A percentile compares a stretch with the other conserved stretches of the same genome.
Evolutionary conservation across 2,797 vertebrate species (phyloP).

Genomic region (Strix occidentalis): DNA sequence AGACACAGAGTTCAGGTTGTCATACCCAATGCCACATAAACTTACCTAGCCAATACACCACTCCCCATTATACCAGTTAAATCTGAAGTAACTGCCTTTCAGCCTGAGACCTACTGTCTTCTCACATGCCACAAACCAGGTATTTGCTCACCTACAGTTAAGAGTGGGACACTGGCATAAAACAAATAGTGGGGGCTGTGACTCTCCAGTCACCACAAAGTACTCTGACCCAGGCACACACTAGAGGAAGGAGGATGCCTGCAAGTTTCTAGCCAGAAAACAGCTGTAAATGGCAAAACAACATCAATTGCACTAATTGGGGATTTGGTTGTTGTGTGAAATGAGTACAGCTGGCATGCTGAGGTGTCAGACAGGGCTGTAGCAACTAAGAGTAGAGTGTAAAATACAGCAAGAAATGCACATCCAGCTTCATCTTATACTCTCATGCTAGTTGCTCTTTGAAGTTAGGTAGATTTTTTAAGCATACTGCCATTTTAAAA

Average conservation of each 20-base stretch:
- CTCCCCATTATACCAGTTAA: neutral
- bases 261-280: neutral
- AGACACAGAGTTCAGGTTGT: neutral
- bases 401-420: neutral
- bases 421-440: neutral
- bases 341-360: neutral
- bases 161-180: neutral
- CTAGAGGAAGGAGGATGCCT: neutral
- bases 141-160: neutral
- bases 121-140: neutral
- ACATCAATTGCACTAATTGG: neutral
- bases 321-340: neutral
- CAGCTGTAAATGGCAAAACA: neutral
- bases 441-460: neutral
- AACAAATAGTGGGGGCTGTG: neutral
- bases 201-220: accelerated
- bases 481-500: neutral
- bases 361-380: slow-evolving; percentile 37
- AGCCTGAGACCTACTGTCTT: neutral
- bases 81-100: neutral
- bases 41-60: neutral
- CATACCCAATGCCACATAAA: neutral
- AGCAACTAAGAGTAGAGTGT: neutral
- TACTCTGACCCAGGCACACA: neutral
- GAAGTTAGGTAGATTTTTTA: neutral